Evolutionary conservation across 2,113 vertebrate genomes (phyloP), one percentile per base, ranked within the genome.

Genomic region (Cavia aperea): DNA sequence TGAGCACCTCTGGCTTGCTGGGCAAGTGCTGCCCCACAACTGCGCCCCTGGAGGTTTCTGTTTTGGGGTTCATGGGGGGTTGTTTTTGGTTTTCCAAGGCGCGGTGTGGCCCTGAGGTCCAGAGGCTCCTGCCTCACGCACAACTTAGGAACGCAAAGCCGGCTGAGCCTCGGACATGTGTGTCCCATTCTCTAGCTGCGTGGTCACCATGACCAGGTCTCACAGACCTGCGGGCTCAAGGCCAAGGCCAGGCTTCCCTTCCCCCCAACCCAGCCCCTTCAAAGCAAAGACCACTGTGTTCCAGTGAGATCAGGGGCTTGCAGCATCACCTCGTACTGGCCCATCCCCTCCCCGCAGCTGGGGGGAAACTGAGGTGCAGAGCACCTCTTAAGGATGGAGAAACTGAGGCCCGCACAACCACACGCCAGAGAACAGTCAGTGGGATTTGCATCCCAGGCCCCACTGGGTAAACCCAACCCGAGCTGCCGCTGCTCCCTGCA

Each of bases 401-500:
- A 63, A 65, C 46, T 72, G 78, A 63, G 63, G n/a, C 43, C 33
- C 0, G 18, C 36, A 43, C 5, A 1, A 26, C 2, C 1, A n/a
- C 4, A 9, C 1, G 7, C 81, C n/a, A 1, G 33, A 9, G 36
- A 84, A 24, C 4, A 13, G 33, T 33, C 0, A 24, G 9, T 8
- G 65, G 7, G 16, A 36, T 31, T 8, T 5, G 31, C 81, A 81
- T 62, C 14, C 19, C 19, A 3, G 36, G 36, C 49, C 19, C 49
- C 19, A 23, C 58, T 0, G 1, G 1, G 39, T 62, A 36, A n/a
- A 78, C 21, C 5, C 26, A 66, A 10, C 11, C 33, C 5, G 24
- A 2, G 51, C 33, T 49, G 81, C 78, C 88, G 39, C 92, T 92
- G 92, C 82, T 87, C 63, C 66, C 93, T 93, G 6, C 3, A 15